Base-by-base conservation (phyloP, 2,888 invertebrate species). In the Rhagonycha lutea region DNA sequence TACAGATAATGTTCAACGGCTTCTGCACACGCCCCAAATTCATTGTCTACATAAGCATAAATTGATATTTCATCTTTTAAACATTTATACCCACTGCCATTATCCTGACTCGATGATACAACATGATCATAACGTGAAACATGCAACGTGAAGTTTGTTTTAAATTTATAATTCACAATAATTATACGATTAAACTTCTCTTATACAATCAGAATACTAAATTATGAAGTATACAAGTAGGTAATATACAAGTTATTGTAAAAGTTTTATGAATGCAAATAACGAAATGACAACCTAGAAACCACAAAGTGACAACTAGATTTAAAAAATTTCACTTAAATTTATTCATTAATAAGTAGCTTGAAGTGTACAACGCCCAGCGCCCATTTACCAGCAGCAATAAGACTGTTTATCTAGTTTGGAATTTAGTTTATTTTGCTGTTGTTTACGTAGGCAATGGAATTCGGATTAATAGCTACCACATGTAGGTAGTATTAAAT, bases 401-500 rank as follows among this genome's bases (percentile, higher is more conserved):
- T n/a, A n/a, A 65, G 12, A 65, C 26, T 65, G 26, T 24, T 65
- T 18, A 65, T 24, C 63, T 65, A n/a, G 63, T 65, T 65, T 14
- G 28, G 72, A 67, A 72, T 72, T 61, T 18, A 68, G 61, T 23
- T 12, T 26, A 28, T 26, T 72, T 72, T 72, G 67, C 28, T 29
- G 61, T 68, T 68, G 14, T 68, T 70, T 62, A 72, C 72, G 72
- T 72, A 62, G 72, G 72, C 72, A 62, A 28, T 32, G 68, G 72
- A 72, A 72, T 72, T 72, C 72, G 72, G 72, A 72, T 72, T 72
- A 72, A 68, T 72, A 68, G 61, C 68, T 68, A 67, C 67, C 28
- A 29, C 61, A 68, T 14, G 63, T 28, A 61, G 61, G 72, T 72
- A 62, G 72, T 10, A n/a, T 29, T 7, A 60, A 10, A 10, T 23